Conservation (phyloP, 2,888 invertebrate species). For the Deilephila porcellus region DNA sequence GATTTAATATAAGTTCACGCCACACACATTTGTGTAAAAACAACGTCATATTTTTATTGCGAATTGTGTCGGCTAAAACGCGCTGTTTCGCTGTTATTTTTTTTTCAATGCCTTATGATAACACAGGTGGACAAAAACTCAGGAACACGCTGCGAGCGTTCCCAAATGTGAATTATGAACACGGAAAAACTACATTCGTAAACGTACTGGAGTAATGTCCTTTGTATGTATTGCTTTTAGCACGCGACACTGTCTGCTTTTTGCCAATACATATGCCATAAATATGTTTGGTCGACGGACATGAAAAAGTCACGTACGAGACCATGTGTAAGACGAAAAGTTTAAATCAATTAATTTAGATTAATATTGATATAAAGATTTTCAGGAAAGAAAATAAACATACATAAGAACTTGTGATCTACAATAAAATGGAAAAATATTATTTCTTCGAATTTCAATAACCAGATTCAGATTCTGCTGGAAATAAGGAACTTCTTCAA, state of each 20-base stretch:
- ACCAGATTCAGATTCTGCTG: too few species aligned
- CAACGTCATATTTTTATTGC: constrained; percentile 23
- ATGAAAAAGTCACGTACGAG: not conserved
- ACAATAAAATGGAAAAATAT: too few species aligned
- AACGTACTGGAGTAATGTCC: constrained; percentile 15
- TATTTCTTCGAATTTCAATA: too few species aligned
- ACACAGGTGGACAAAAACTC: constrained; percentile 27
- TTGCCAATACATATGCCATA: not conserved
- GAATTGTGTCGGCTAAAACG: constrained; percentile 15
- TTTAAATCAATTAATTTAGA: too few species aligned
- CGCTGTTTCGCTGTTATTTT: not conserved
- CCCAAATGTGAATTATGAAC: constrained; percentile 25
- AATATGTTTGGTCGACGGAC: not conserved
- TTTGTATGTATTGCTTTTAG: constrained; percentile 16
- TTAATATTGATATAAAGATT: too few species aligned
- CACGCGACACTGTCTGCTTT: constrained; percentile 18
- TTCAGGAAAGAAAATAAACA: too few species aligned
- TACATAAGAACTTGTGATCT: too few species aligned
- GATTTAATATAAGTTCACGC: not conserved
- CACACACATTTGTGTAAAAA: constrained; percentile 19
- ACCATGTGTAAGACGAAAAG: not conserved
- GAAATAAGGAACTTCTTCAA: too few species aligned
- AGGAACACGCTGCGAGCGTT: constrained; percentile 9
- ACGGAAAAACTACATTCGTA: constrained; percentile 20
- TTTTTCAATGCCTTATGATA: constrained; percentile 25